A percentile compares a stretch with the other conserved stretches of the same genome.
Conservation (phyloP, 2,888 invertebrate species). For the Beris morrisii region DNA sequence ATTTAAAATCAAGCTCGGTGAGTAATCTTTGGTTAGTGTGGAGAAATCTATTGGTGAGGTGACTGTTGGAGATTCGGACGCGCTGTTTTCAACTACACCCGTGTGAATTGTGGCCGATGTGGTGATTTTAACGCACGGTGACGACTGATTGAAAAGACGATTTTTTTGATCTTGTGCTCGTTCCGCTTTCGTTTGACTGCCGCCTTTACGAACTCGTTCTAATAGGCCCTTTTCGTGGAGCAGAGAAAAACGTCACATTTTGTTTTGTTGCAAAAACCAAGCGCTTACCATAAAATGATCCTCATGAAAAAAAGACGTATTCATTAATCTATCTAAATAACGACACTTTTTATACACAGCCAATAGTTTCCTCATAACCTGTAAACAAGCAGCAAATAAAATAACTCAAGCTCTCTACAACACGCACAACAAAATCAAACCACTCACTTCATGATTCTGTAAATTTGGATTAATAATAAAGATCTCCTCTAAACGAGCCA, state of each 20-base stretch:
- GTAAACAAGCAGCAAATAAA: constrained; percentile 10
- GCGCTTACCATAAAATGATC: constrained; percentile 70
- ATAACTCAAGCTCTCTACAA: not conserved
- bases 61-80: not conserved
- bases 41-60: constrained; percentile 25
- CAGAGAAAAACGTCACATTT: constrained; percentile 4
- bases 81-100: constrained; percentile 4
- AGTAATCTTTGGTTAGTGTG: constrained; percentile 43
- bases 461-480: constrained; percentile 75
- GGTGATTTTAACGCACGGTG: constrained; percentile 35
- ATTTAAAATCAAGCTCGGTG: constrained; percentile 45
- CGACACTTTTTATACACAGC: constrained; percentile 84
- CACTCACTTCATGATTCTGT: constrained; percentile 69
- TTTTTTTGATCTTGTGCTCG: constrained; percentile 73
- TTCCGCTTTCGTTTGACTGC: constrained; percentile 63
- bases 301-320: constrained; percentile 83
- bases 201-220: constrained; percentile 74
- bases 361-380: constrained; percentile 77
- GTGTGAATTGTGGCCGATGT: constrained; percentile 10
- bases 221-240: constrained; percentile 63
- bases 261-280: constrained; percentile 21
- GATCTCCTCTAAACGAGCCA: constrained; percentile 75
- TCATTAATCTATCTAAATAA: constrained; percentile 81
- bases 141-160: constrained; percentile 46
- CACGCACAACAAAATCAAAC: constrained; percentile 6